Base-by-base conservation (phyloP, 92 coral and sea anemone species). In the Phenganax stokvisi region DNA sequence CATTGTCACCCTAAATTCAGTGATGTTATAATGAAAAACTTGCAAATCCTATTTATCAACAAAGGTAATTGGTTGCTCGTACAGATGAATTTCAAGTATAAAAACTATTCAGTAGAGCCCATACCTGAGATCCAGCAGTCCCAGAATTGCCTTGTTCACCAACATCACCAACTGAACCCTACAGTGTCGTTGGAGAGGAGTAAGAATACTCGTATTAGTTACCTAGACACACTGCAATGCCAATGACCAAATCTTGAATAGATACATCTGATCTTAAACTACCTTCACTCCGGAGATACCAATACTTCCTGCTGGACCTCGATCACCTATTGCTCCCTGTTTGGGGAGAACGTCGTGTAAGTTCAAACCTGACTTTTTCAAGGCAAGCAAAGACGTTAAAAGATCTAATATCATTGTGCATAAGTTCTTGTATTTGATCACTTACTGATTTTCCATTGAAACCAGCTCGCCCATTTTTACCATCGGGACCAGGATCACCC, bases 201-300 rank as follows among this genome's bases (percentile, higher is more conserved):
- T 29, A 20, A 30, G 73, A 61, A 15, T 15, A 15, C 67, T 61
- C 13, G 5, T 37, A 37, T 37, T 5, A 37, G 47, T 37, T 5
- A 37, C 47, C 47, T 37, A 37, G 47, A 37, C 47, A 5, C 47
- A 37, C 47, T 37, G 47, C 47, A 37, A 37, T 37, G 47, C 47
- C 47, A 37, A 37, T 37, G 47, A 37, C 47, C 47, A 37, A 37
- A 37, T 37, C 5, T 37, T 37, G 47, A 37, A 37, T 37, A 37
- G 47, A 37, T 37, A 37, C 47, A 37, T 37, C 47, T 37, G 47
- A 37, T 37, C 47, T 37, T 37, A 37, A 37, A 37, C 47, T 10
- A 68, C 73, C 73, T 68, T 68, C 6, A n/a, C 17, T 68, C 73
- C 73, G 10, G n/a, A 30, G 47, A 28, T 53, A n/a, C 73, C 73